Evolutionary conservation across 2,113 vertebrate species (phyloP).

Genomic region (Perca flavescens): DNA sequence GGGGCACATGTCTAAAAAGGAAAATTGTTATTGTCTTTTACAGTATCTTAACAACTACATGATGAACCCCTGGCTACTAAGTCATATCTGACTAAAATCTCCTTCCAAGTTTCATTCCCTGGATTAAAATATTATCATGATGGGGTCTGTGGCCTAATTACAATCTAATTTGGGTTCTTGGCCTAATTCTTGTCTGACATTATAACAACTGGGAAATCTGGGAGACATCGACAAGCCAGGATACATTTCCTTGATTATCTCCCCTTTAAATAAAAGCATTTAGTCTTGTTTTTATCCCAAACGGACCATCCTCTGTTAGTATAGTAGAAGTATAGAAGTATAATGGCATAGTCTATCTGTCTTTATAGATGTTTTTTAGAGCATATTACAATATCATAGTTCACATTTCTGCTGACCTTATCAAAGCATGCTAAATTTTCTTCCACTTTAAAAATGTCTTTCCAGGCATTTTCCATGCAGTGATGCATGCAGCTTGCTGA

Average conservation of each 20-base stretch:
- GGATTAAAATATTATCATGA: constrained; percentile 25
- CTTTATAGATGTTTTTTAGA: neutral
- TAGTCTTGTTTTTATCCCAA: neutral
- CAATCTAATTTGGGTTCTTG: constrained; percentile 37
- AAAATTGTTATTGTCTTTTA: neutral
- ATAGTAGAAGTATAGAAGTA: too few relatives aligned
- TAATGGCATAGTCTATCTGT: neutral
- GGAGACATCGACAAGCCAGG: neutral
- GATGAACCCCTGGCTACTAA: neutral
- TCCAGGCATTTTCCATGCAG: neutral
- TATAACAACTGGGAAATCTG: neutral
- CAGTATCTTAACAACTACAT: neutral
- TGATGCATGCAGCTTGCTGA: neutral
- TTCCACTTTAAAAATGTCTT: neutral
- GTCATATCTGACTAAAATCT: neutral
- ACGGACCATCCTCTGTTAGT: neutral
- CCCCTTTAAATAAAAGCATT: neutral
- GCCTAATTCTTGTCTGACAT: constrained; percentile 30
- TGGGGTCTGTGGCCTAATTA: constrained; percentile 33
- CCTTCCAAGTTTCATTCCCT: neutral
- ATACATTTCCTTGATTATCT: constrained; percentile 3
- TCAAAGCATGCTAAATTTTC: neutral
- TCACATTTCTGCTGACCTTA: neutral
- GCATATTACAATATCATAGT: neutral
- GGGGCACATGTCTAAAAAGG: neutral